Conservation (phyloP, 2,797 vertebrate species). For the Onychomys arenicola region DNA sequence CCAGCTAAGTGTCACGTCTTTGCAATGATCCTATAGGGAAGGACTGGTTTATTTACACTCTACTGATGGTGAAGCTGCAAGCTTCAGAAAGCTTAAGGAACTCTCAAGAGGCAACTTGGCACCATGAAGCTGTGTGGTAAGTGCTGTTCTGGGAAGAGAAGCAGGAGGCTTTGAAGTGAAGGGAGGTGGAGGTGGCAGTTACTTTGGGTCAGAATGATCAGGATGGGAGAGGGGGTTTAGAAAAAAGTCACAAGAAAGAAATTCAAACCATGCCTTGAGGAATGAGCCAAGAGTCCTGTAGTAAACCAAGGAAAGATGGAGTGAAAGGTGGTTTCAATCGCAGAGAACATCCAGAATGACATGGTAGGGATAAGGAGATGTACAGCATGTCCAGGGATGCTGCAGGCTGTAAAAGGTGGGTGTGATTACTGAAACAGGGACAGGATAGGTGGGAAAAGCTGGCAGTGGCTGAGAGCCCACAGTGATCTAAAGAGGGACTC, state of each 20-base stretch:
- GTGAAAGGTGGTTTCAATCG: not conserved
- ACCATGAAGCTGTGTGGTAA: not conserved
- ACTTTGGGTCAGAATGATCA: not conserved
- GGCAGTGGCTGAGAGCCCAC: too few relatives aligned
- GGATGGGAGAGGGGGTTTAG: not conserved
- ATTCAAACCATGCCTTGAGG: not conserved
- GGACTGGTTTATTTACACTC: constrained; percentile 14
- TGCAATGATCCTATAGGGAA: not conserved
- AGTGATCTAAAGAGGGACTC: not conserved
- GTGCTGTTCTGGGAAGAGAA: not conserved
- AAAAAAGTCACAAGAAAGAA: not conserved
- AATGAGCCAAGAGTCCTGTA: not conserved
- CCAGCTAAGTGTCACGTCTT: not conserved
- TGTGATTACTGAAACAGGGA: not conserved
- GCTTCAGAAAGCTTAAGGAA: not conserved
- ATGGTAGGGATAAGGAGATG: not conserved
- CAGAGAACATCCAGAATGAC: not conserved
- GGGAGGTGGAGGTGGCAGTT: not conserved
- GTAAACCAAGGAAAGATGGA: not conserved
- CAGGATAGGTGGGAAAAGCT: not conserved
- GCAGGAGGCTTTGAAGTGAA: not conserved
- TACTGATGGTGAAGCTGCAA: not conserved
- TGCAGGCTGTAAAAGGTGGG: too few relatives aligned
- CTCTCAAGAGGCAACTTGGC: not conserved
- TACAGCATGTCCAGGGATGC: not conserved